Conservation (phyloP, 2,113 vertebrate species). For the Nibea albiflora region DNA sequence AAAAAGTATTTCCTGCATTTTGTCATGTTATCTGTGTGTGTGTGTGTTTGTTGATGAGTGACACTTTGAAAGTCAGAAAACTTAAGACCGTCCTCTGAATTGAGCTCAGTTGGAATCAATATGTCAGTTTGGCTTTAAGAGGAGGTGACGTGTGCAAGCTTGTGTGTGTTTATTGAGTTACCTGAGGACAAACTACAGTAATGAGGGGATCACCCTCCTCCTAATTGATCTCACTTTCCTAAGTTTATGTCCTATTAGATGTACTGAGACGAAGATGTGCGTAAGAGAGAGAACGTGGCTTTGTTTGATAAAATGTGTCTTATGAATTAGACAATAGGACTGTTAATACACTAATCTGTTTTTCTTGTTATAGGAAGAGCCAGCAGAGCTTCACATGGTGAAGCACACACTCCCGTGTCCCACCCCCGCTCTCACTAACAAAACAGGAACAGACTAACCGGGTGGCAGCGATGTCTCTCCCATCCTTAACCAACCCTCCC, state of each 20-base stretch:
- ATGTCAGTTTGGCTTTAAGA: conserved; percentile 5
- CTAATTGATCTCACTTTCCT: conserved; percentile 31
- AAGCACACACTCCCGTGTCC: conserved; percentile 30
- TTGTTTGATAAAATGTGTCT: background rate
- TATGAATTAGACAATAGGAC: background rate
- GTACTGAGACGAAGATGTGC: background rate
- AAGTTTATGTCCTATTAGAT: conserved; percentile 13
- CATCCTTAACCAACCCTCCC: conserved; percentile 32
- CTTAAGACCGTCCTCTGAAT: background rate
- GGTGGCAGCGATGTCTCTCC: conserved; percentile 60
- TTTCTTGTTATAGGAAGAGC: conserved; percentile 42
- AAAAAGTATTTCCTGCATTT: background rate
- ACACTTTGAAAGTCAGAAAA: background rate
- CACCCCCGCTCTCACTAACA: conserved; percentile 14
- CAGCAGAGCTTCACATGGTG: conserved; percentile 56
- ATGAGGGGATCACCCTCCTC: conserved; percentile 34
- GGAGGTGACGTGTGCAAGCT: conserved; percentile 7
- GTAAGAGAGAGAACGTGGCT: too few species aligned
- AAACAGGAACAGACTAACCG: conserved; percentile 50
- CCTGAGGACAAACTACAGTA: conserved; percentile 17
- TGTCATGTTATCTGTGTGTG: background rate
- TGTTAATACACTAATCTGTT: background rate
- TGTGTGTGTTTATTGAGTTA: conserved; percentile 24
- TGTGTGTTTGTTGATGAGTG: background rate
- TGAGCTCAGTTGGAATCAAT: background rate